A percentile compares a stretch with the other conserved stretches of the same genome.
phyloP scores from a whole-genome alignment of 2,888 invertebrate species.

The Calameuta pallipes region DNA sequence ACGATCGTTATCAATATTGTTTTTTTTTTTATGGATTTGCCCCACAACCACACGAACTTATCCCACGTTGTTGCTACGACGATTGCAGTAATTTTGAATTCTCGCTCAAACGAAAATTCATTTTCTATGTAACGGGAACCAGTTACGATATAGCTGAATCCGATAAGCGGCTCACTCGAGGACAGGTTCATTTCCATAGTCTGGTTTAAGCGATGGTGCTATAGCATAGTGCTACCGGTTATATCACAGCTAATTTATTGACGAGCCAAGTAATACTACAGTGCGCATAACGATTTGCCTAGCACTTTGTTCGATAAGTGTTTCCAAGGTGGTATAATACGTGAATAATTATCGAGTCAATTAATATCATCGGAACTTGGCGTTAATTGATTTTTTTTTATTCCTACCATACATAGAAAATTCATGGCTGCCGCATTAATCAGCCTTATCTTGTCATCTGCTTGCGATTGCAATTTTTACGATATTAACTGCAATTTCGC shows the following conservation, averaged over 20 bases:
- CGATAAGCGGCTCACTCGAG: constrained; percentile 35
- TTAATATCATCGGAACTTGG: not conserved
- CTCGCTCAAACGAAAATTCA: constrained; percentile 41
- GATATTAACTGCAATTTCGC: not conserved
- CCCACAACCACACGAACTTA: not conserved
- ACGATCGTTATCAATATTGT: not conserved
- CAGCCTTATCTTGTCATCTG: not conserved
- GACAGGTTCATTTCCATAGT: constrained; percentile 33
- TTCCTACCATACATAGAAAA: not conserved
- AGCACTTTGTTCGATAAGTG: not conserved
- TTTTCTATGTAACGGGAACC: constrained; percentile 30
- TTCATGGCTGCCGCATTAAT: not conserved
- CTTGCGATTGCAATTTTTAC: not conserved
- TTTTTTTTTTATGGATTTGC: not conserved
- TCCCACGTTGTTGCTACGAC: not conserved
- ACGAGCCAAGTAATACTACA: not conserved
- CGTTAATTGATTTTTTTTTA: not conserved
- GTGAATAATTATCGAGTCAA: not conserved
- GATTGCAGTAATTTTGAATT: not conserved
- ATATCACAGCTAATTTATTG: not conserved
- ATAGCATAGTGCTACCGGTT: not conserved
- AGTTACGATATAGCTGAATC: constrained; percentile 41
- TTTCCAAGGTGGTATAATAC: not conserved
- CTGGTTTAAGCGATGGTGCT: not conserved
- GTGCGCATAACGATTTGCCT: not conserved